Percentiles rank a stretch among this genome's conserved stretches.
phyloP scores from a whole-genome alignment of 2,113 vertebrate species.

The Eulemur macaco region DNA sequence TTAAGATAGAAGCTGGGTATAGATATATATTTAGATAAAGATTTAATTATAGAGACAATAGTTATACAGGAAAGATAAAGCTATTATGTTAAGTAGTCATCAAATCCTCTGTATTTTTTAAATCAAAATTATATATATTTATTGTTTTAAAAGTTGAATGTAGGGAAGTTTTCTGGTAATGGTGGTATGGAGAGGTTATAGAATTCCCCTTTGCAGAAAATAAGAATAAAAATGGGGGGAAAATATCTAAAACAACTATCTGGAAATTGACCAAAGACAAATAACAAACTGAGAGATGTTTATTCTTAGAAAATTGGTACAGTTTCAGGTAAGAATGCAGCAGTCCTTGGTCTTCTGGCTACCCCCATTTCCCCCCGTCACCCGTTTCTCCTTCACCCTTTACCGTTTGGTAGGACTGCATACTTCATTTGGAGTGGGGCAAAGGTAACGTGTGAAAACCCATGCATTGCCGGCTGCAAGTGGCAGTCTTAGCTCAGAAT shows the following conservation, averaged over 20 bases:
- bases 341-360: background rate
- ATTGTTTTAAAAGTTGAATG: background rate
- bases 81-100: background rate
- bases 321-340: background rate
- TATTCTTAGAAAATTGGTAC: background rate
- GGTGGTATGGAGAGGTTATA: background rate
- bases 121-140: background rate
- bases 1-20: background rate
- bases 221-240: background rate
- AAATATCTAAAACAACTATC: background rate
- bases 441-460: background rate
- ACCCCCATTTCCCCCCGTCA: no score
- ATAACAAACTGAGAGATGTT: background rate
- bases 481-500: background rate
- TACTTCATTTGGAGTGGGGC: background rate
- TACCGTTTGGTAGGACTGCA: background rate
- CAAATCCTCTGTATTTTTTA: background rate
- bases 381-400: background rate
- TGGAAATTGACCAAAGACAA: background rate
- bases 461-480: background rate
- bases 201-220: background rate
- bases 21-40: background rate
- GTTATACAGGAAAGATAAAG: background rate
- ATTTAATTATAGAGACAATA: background rate
- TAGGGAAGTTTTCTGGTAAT: background rate